Evolutionary conservation across 2,113 vertebrate species (phyloP).

Genomic region (Mormyrus iriodes): DNA sequence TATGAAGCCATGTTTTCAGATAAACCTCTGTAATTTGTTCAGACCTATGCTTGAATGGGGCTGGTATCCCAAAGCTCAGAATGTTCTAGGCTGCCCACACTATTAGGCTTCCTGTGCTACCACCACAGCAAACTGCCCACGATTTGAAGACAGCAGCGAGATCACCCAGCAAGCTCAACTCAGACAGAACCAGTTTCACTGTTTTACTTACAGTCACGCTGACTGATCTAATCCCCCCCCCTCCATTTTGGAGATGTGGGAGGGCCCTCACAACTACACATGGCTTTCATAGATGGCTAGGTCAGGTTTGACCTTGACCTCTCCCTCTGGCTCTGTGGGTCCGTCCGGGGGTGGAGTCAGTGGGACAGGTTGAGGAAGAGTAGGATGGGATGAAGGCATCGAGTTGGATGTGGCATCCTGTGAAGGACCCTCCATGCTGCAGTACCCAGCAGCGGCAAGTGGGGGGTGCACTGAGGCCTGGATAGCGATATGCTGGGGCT

Average conservation of each 20-base stretch:
- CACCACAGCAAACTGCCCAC: not conserved
- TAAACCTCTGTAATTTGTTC: not conserved
- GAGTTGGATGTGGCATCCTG: conserved; percentile 54
- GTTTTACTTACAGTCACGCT: conserved; percentile 61
- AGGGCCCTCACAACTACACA: conserved; percentile 70
- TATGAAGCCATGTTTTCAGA: not conserved
- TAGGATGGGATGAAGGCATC: conserved; percentile 15
- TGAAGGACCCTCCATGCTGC: conserved; percentile 56
- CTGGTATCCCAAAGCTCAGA: conserved; percentile 10
- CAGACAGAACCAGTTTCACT: not conserved
- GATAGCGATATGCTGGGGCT: conserved; percentile 91
- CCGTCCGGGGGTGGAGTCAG: conserved; percentile 10
- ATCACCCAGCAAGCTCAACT: not conserved
- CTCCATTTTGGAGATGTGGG: conserved; percentile 64
- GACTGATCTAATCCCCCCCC: conserved; percentile 55
- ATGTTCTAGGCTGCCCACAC: not conserved
- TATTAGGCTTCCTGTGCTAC: too few species aligned
- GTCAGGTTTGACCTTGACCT: conserved; percentile 47
- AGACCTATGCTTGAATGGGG: not conserved
- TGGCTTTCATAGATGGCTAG: conserved; percentile 90
- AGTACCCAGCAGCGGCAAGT: conserved; percentile 51
- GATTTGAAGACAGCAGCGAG: not conserved
- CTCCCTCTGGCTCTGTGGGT: not conserved
- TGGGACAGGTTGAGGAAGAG: not conserved
- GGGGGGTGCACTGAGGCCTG: conserved; percentile 89